Evolutionary conservation across 1,140 invertebrate genomes (phyloP).

Genomic region (Bombus difficillimus): DNA sequence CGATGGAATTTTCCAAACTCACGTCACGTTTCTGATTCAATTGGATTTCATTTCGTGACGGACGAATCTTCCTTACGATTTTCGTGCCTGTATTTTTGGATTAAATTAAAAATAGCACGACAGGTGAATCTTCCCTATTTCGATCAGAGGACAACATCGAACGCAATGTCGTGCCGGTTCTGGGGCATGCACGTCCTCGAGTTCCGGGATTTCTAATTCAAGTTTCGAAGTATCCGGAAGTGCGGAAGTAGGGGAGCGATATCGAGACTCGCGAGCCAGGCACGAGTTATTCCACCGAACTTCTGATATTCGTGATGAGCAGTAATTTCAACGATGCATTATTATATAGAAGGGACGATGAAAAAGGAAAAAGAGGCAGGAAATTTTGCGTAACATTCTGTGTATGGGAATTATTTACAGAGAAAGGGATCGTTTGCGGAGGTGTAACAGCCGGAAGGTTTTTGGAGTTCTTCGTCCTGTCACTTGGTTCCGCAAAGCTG

Average conservation of each 20-base stretch:
- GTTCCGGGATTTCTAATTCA: constrained; percentile 45
- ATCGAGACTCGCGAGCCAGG: constrained; percentile 71
- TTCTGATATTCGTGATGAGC: constrained; percentile 51
- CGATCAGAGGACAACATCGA: not conserved
- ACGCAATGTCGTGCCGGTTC: constrained; percentile 25
- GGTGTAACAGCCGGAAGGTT: not conserved
- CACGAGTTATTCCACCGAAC: constrained; percentile 59
- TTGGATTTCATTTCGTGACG: not conserved
- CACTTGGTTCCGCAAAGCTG: not conserved
- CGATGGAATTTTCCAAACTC: no score
- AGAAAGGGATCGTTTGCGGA: not conserved
- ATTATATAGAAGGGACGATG: constrained; percentile 16
- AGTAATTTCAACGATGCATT: constrained; percentile 41
- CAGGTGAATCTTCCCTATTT: not conserved
- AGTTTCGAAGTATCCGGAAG: constrained; percentile 78
- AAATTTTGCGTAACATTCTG: not conserved
- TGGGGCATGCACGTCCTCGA: constrained; percentile 47
- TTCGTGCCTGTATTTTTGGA: not conserved
- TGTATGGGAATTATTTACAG: not conserved
- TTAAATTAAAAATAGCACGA: not conserved
- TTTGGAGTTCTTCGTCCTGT: constrained; percentile 8
- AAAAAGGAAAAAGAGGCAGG: not conserved
- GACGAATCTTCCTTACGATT: not conserved
- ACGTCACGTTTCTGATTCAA: not conserved
- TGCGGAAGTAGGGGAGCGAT: constrained; percentile 66